Conservation (phyloP, 2,113 vertebrate genomes). For the Alces alces region DNA sequence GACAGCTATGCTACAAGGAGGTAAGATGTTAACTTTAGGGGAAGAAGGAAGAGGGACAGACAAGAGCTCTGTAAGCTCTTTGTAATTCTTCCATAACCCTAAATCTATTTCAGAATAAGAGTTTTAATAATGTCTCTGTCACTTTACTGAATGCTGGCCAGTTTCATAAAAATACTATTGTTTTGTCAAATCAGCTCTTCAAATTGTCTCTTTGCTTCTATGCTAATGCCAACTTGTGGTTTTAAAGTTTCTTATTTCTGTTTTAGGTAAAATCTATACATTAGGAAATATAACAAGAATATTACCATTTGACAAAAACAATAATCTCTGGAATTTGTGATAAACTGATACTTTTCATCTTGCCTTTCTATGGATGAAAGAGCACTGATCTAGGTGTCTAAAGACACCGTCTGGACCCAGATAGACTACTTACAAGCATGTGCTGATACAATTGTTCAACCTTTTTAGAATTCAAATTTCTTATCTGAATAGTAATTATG, state of each 20-base stretch:
- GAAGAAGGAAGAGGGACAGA: not conserved
- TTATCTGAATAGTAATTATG: not conserved
- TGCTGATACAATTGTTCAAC: not conserved
- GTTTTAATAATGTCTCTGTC: not conserved
- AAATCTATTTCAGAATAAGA: conserved; percentile 1
- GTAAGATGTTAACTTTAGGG: not conserved
- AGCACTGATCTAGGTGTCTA: not conserved
- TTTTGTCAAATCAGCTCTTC: not conserved
- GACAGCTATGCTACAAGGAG: not conserved
- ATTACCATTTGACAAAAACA: not conserved
- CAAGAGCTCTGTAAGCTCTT: accelerated
- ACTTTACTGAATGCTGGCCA: not conserved
- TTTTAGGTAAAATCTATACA: not conserved
- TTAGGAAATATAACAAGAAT: not conserved
- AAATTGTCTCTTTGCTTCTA: not conserved
- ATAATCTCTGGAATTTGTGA: not conserved
- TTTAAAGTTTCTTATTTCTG: not conserved
- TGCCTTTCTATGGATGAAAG: not conserved
- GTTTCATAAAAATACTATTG: not conserved
- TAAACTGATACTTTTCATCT: not conserved
- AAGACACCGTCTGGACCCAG: not conserved
- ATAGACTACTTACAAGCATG: not conserved
- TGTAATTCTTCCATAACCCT: not conserved
- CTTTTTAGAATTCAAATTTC: not conserved
- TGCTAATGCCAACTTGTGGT: not conserved